Evolutionary conservation across 2,113 vertebrate species (phyloP).

Genomic region (Chlorodrepanis virens): DNA sequence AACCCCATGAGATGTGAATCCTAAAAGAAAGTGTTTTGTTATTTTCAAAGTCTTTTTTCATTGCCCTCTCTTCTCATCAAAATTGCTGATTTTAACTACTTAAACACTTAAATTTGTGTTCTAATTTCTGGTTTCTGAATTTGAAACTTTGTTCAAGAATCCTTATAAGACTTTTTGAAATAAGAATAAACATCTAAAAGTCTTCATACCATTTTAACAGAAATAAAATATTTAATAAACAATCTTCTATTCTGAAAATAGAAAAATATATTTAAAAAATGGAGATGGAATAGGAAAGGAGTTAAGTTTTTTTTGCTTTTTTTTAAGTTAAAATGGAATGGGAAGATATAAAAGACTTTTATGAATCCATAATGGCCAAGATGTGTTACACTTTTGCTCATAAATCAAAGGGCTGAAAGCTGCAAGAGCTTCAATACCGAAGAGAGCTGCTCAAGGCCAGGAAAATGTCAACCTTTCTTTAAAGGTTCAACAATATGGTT

Average conservation of each 20-base stretch:
- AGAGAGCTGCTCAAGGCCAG: constrained; percentile 63
- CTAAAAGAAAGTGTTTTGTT: background rate
- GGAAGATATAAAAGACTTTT: constrained; percentile 57
- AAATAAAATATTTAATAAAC: background rate
- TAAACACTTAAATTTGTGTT: background rate
- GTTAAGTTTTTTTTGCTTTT: background rate
- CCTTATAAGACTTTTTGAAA: background rate
- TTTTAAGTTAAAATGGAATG: constrained; percentile 53
- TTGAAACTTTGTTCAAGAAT: background rate
- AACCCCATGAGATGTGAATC: background rate
- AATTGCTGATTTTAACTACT: background rate
- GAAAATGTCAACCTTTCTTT: constrained; percentile 72
- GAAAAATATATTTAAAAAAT: background rate
- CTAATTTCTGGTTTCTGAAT: background rate
- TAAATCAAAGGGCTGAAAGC: constrained; percentile 69
- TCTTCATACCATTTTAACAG: background rate
- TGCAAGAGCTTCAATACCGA: constrained; percentile 67
- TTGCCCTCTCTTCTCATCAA: background rate
- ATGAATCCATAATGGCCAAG: constrained; percentile 64
- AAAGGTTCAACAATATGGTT: constrained; percentile 67
- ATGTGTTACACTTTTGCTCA: constrained; percentile 55
- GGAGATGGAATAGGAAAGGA: background rate
- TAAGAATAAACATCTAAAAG: background rate
- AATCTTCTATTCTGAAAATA: background rate
- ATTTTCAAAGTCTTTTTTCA: background rate